These are phyloP conservation scores for Caerostris extrusa DNA, from an alignment of 1,140 invertebrate genomes.

Conservation along the genomic window DNA sequence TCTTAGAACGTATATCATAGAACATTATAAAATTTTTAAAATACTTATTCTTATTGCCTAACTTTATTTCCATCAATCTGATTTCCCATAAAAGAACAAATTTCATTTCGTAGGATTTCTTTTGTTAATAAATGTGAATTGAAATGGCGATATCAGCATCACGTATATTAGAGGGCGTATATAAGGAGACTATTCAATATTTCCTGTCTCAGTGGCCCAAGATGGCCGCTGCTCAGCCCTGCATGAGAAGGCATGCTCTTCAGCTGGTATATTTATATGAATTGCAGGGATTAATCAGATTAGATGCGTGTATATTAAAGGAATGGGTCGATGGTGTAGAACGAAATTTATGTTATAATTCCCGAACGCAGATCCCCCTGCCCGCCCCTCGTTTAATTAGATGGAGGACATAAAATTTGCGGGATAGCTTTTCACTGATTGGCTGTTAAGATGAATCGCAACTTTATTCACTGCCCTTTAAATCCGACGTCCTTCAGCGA, in stretches of 20 bases:
- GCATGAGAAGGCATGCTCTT: background rate
- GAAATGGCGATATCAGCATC: too few species aligned
- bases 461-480: background rate
- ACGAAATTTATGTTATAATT: slow-evolving; percentile 57
- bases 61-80: too few species aligned
- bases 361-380: background rate
- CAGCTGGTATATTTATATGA: slow-evolving; percentile 35
- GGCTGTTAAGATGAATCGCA: slow-evolving; percentile 12
- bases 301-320: slow-evolving; percentile 34
- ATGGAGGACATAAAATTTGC: slow-evolving; percentile 44
- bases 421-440: slow-evolving; percentile 25
- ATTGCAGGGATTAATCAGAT: slow-evolving; percentile 56
- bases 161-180: too few species aligned
- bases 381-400: slow-evolving; percentile 25
- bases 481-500: background rate
- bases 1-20: too few species aligned
- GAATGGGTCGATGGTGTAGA: slow-evolving; percentile 4
- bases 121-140: too few species aligned
- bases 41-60: too few species aligned
- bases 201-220: background rate
- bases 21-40: too few species aligned
- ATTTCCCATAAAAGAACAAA: too few species aligned
- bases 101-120: too few species aligned
- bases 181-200: too few species aligned
- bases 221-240: background rate